These are phyloP conservation scores for Tupiocoris notatus DNA, from an alignment of 2,888 invertebrate genomes.

Conservation along the genomic window DNA sequence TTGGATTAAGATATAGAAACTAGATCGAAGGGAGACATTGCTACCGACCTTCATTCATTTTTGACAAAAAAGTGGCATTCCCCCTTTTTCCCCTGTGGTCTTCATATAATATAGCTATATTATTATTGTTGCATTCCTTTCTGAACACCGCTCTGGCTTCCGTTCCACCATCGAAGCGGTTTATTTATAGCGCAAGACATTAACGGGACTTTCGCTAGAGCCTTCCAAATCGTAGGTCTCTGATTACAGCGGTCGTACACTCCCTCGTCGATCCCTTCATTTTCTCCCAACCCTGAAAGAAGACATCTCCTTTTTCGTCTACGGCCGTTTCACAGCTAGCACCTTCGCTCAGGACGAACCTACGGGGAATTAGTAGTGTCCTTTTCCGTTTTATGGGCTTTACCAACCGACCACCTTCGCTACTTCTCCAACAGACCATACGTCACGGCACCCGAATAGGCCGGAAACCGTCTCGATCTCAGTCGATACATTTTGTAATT, in stretches of 20 bases:
- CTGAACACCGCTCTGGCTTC: too few species aligned
- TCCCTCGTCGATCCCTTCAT: too few species aligned
- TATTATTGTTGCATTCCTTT: too few species aligned
- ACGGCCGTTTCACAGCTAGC: neutral
- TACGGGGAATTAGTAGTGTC: neutral
- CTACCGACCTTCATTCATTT: too few species aligned
- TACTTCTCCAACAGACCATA: neutral
- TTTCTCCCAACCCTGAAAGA: neutral
- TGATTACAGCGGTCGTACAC: neutral
- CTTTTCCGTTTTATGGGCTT: neutral
- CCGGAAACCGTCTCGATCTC: neutral
- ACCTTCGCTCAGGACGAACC: neutral
- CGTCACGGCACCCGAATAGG: neutral
- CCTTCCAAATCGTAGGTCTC: neutral
- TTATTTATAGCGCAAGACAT: neutral
- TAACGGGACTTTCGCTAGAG: neutral
- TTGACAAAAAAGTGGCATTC: too few species aligned
- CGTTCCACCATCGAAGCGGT: neutral
- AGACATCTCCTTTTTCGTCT: neutral
- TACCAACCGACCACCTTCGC: neutral
- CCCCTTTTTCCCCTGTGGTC: too few species aligned
- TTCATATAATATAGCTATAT: too few species aligned
- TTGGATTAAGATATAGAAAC: too few species aligned
- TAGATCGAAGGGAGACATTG: too few species aligned
- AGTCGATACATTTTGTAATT: slow-evolving; percentile 33